phyloP scores from a whole-genome alignment of 2,113 vertebrate genomes.

The Pedionomus torquatus region DNA sequence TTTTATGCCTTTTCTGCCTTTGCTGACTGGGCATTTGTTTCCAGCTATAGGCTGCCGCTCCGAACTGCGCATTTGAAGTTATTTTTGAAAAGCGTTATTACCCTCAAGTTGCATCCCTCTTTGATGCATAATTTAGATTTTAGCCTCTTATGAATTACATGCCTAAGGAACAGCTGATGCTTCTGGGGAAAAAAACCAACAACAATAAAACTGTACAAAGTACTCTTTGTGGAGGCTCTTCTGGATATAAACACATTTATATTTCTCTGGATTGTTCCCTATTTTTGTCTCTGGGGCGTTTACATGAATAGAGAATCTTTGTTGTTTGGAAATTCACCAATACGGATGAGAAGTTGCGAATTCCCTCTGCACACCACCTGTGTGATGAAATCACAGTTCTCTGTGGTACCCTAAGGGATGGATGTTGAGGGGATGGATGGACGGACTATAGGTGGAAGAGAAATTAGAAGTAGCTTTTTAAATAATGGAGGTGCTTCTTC shows the following conservation, averaged over 20 bases:
- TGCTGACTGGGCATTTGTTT: background rate
- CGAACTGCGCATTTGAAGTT: background rate
- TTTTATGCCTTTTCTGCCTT: constrained; percentile 6
- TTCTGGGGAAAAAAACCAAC: background rate
- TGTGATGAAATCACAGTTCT: background rate
- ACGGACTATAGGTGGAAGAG: background rate
- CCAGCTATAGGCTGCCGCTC: constrained; percentile 23
- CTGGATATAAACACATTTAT: background rate
- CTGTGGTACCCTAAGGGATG: background rate
- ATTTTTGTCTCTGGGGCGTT: background rate
- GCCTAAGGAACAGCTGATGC: constrained; percentile 6
- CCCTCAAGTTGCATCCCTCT: constrained; percentile 31
- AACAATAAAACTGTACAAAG: background rate
- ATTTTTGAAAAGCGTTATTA: constrained; percentile 7
- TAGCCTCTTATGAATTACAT: background rate
- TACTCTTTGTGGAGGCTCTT: background rate
- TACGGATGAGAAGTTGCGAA: background rate
- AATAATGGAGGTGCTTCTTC: background rate
- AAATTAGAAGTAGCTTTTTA: background rate
- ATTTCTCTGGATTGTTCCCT: background rate
- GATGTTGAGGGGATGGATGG: background rate
- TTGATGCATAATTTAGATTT: constrained; percentile 64
- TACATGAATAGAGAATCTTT: background rate
- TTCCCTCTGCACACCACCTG: background rate
- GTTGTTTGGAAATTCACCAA: background rate